Evolutionary conservation across 2,113 vertebrate species (phyloP), one percentile per base, ranked within the genome.

Genomic region (Microtus oregoni): DNA sequence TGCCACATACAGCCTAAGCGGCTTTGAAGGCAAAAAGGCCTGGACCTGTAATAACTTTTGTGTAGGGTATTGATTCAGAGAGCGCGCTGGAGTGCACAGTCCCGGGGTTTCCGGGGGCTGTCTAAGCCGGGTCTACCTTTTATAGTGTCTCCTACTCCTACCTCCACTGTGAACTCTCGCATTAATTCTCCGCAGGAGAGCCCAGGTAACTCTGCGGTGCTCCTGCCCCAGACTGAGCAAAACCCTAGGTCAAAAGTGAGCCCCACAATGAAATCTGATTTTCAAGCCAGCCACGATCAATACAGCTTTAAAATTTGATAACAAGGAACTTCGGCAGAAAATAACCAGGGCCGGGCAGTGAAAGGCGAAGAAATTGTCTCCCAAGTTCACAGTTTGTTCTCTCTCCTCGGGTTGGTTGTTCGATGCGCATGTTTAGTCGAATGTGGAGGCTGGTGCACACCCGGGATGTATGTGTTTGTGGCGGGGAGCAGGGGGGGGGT

Each of bases 1-100:
- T 99, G 98, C 98, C 98, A 98, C 98, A 98, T 98, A 98, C 98
- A 41, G 98, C 97, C 98, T 99, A 99, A 99, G 99, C 99, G 97
- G 99, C 99, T 99, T 99, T 99, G 98, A 98, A 98, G 98, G 98
- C 98, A 97, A 98, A 98, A 97, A 97, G 96, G 85, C 97, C 98
- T 97, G 97, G 98, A 97, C 98, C 97, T 98, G 98, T 98, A 98
- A 98, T 98, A 98, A 98, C 98, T 98, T 98, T 97, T 98, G 97
- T 96, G 95, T 88, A 1, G 26, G 0, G 89, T 87, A 98, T 98
- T 97, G 98, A 98, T 98, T 98, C 94, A 0, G 32, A 79, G 68
- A 96, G 89, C 97, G 0, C 0, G 20, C 97, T 95, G 90, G 97
- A 96, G 96, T 93, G 87, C 12, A 28, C 0, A 5, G 95, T 95